Evolutionary conservation across 2,797 vertebrate species (phyloP), one percentile per base, ranked within the genome.

Genomic region (Schizopygopsis malacanthus): DNA sequence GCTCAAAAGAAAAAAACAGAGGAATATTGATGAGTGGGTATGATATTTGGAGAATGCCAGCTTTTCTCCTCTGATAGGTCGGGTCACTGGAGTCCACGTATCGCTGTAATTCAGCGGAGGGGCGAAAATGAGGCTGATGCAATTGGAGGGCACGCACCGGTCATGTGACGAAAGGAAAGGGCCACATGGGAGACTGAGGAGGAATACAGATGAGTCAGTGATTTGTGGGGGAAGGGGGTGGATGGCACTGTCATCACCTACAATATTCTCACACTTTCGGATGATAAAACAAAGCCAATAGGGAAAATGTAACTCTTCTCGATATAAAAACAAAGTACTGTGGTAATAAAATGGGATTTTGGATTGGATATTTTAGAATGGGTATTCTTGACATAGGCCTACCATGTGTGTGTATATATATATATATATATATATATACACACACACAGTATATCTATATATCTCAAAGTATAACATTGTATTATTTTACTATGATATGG

Each of bases 211-310:
- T 84, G 78, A 84, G 84, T 81, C 78, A 86, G 39, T 78, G 52
- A 79, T 72, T 18, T n/a, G 50, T 70, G 87, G 79, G 83, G 70
- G 83, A 87, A 15, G n/a, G 33, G 76, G 47, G 71, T 8, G 71
- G 65, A 71, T 63, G 20, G 16, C 47, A 76, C 20, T 50, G 79
- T 54, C 85, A 72, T 83, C 89, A 91, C 88, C 90, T 89, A 87
- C 89, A 90, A 85, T 73, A 86, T 92, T 90, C 86, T 86, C 89
- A 91, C 82, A 85, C 80, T 89, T 89, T n/a, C 16, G 22, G 8
- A 22, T 85, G 56, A 88, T 82, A 81, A 89, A 77, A 80, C 76
- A 85, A 72, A 70, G 82, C 6, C 37, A 69, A 22, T 7, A 13
- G 22, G 69, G 16, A n/a, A 85, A 87, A 56, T 50, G 7, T 10